Conservation (phyloP, 2,888 invertebrate genomes). For the Yponomeuta plumbellus region DNA sequence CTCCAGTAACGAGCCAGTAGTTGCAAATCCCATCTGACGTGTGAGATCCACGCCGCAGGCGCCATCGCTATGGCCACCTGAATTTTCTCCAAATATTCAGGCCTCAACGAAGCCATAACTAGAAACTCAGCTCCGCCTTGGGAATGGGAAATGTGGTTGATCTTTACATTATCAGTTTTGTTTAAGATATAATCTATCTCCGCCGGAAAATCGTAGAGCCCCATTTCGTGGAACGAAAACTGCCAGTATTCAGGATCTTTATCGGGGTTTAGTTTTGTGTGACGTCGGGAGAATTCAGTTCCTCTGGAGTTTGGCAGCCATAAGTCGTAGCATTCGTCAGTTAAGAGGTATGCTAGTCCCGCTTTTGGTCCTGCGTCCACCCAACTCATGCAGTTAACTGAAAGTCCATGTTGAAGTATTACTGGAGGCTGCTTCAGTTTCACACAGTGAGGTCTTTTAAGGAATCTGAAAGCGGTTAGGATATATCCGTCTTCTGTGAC, state of each 20-base stretch:
- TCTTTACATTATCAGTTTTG: not conserved
- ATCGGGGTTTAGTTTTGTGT: conserved; percentile 8
- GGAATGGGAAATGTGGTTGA: conserved; percentile 3
- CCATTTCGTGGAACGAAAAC: conserved; percentile 11
- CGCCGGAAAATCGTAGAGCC: conserved; percentile 9
- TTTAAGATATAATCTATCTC: conserved; percentile 9
- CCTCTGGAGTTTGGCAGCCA: conserved; percentile 10
- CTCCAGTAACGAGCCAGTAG: too few species aligned
- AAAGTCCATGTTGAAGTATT: conserved; percentile 9
- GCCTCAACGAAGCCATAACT: not conserved
- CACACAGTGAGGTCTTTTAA: conserved; percentile 3
- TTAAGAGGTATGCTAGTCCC: not conserved
- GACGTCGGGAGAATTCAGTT: conserved; percentile 7
- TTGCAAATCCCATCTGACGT: not conserved
- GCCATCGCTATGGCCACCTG: not conserved
- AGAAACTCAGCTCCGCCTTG: not conserved
- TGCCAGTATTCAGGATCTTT: conserved; percentile 12
- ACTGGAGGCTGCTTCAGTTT: conserved; percentile 7
- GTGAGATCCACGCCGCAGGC: not conserved
- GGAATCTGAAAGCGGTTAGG: conserved; percentile 31
- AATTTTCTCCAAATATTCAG: conserved; percentile 7
- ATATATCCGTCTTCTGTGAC: conserved; percentile 35
- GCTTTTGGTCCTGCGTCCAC: not conserved
- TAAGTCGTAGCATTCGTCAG: conserved; percentile 10
- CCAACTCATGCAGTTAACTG: not conserved